Evolutionary conservation across 2,888 invertebrate genomes (phyloP).

Genomic region (Tetropium fuscum): DNA sequence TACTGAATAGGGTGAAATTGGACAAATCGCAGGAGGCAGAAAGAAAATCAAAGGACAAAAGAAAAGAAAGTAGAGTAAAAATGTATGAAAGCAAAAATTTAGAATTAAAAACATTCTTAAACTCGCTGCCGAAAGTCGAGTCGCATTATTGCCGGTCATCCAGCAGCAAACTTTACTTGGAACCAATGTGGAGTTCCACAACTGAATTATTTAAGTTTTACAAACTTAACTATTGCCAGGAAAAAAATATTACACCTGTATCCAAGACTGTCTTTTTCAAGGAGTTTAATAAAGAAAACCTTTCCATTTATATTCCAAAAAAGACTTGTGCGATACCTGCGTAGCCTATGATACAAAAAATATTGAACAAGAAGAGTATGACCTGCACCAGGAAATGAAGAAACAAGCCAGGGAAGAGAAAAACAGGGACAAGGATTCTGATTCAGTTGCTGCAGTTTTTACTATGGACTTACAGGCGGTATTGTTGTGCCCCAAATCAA

Average conservation of each 20-base stretch:
- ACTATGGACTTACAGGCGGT: constrained; percentile 47
- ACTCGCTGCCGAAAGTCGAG: too few relatives aligned
- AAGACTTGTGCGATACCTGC: constrained; percentile 36
- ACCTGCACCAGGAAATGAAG: constrained; percentile 22
- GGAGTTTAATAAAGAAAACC: constrained; percentile 15
- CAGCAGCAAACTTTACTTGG: too few relatives aligned
- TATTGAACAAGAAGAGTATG: constrained; percentile 24
- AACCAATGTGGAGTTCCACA: too few relatives aligned
- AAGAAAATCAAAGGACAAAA: too few relatives aligned
- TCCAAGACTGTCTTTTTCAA: background rate
- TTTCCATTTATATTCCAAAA: constrained; percentile 32
- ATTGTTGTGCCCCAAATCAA: background rate
- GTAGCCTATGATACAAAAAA: constrained; percentile 29
- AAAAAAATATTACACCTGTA: constrained; percentile 1
- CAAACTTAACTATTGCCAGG: too few relatives aligned
- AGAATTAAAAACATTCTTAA: too few relatives aligned
- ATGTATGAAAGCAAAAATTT: too few relatives aligned
- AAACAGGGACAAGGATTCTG: constrained; percentile 40
- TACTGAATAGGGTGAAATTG: constrained; percentile 17
- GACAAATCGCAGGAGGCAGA: too few relatives aligned
- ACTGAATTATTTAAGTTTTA: too few relatives aligned
- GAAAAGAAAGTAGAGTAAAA: too few relatives aligned
- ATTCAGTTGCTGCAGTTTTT: constrained; percentile 18
- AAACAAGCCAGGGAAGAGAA: constrained; percentile 39
- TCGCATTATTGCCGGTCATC: too few relatives aligned